A percentile compares a stretch with the other conserved stretches of the same genome.
Evolutionary conservation across 2,888 invertebrate genomes (phyloP).

Genomic region (Microdon myrmicae): DNA sequence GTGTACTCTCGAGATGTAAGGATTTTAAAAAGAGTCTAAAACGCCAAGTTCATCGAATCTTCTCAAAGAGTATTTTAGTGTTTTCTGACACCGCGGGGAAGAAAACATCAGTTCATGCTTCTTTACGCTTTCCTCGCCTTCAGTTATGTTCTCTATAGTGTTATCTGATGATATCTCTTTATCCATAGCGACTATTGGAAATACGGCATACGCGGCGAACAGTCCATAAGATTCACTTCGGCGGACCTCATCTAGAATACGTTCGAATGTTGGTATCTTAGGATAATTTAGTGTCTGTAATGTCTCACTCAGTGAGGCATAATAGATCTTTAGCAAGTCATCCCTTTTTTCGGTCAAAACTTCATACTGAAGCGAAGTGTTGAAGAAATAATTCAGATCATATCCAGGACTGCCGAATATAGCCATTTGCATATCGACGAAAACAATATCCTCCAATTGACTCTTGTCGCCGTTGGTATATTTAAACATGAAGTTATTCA

Average conservation of each 20-base stretch:
- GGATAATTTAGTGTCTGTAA: slow-evolving; percentile 41
- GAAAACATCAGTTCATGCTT: slow-evolving; percentile 56
- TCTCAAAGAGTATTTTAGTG: slow-evolving; percentile 55
- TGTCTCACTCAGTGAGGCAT: slow-evolving; percentile 53
- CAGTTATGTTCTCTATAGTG: slow-evolving; percentile 52
- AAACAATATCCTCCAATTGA: slow-evolving; percentile 30
- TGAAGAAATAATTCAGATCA: slow-evolving; percentile 62
- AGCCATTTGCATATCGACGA: slow-evolving; percentile 63
- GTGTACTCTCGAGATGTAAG: too few relatives aligned
- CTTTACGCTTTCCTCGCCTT: slow-evolving; percentile 49
- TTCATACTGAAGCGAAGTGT: slow-evolving; percentile 59
- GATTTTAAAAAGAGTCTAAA: too few relatives aligned
- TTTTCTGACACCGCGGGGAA: slow-evolving; percentile 55
- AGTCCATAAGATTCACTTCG: slow-evolving; percentile 58
- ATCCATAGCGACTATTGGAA: slow-evolving; percentile 58
- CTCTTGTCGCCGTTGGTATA: slow-evolving; percentile 54
- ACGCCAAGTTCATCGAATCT: slow-evolving; percentile 58
- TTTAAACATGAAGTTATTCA: slow-evolving; percentile 66
- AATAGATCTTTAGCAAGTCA: slow-evolving; percentile 57
- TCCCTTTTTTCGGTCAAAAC: slow-evolving; percentile 56
- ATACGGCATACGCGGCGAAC: slow-evolving; percentile 56
- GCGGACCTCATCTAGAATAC: slow-evolving; percentile 56
- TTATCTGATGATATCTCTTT: slow-evolving; percentile 54
- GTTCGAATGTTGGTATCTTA: slow-evolving; percentile 53
- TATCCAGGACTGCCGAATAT: slow-evolving; percentile 60